Base-by-base conservation (phyloP, 2,797 vertebrate species). In the Odontamblyopus lacepedii region DNA sequence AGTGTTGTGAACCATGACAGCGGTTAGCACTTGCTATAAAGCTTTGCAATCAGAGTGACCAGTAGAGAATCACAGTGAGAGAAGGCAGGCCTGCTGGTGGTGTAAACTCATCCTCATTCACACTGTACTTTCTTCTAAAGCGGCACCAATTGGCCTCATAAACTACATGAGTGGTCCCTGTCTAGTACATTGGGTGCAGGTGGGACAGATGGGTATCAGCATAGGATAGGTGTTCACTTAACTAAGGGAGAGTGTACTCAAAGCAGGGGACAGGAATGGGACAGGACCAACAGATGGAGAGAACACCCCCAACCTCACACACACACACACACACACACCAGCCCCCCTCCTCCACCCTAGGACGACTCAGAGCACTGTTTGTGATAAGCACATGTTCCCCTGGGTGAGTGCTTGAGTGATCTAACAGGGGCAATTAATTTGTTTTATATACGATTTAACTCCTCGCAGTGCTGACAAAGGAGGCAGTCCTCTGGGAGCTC, bases 391-490 rank as follows among this genome's bases (percentile, higher is more conserved):
- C 91, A 90, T 81, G 88, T 83, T 92, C 91, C 92, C 92, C 83
- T 84, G 90, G 88, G 91, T 91, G 89, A 89, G 83, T 84, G 88
- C 90, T 89, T 87, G 87, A 92, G 86, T 91, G 90, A 92, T 92
- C 92, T 89, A 93, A 91, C 91, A 91, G 90, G 90, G 89, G 87
- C 92, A 92, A 93, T 93, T 93, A 92, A 93, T 93, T 92, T 92
- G 92, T 93, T 93, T 92, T 92, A 87, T 92, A 92, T 92, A 90
- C 86, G 69, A 91, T 91, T 91, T 91, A 91, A 91, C 89, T 91
- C 90, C 90, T 89, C 80, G 6, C 65, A 87, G 86, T 85, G 68
- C 53, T 15, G 77, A 92, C 90, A 92, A 93, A 90, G 84, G 85
- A 80, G 85, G 84, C 67, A 55, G 76, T 88, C 91, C 88, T 89